A percentile compares a stretch with the other conserved stretches of the same genome.
Evolutionary conservation across 2,113 vertebrate species (phyloP).

Genomic region (Salvator merianae): DNA sequence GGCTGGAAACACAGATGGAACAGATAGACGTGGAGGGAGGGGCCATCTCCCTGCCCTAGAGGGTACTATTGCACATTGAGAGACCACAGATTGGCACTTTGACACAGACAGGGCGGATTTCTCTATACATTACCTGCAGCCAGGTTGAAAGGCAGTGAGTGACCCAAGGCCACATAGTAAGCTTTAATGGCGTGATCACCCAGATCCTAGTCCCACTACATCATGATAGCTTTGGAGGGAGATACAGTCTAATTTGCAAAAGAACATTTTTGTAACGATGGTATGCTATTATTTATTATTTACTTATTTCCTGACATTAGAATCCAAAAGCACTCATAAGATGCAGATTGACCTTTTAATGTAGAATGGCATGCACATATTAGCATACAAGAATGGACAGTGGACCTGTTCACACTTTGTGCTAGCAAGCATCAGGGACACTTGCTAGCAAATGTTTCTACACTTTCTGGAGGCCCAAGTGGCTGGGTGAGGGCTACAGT

Average conservation of each 20-base stretch:
- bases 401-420: too few species aligned
- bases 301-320: neutral
- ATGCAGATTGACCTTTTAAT: neutral
- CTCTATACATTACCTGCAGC: constrained; percentile 84
- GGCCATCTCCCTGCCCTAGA: neutral
- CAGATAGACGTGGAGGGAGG: constrained; percentile 13
- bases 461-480: too few species aligned
- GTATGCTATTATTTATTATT: neutral
- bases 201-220: too few species aligned
- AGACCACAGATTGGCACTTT: constrained; percentile 18
- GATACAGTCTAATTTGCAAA: neutral
- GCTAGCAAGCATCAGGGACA: too few species aligned
- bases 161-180: too few species aligned
- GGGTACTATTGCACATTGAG: constrained; percentile 34
- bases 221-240: neutral
- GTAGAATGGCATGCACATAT: neutral
- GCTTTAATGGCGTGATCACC: too few species aligned
- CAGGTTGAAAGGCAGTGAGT: too few species aligned
- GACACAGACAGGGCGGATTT: constrained; percentile 5
- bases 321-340: neutral
- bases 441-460: too few species aligned
- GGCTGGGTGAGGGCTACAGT: too few species aligned
- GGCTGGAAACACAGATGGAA: constrained; percentile 24
- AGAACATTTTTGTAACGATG: neutral
- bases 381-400: too few species aligned